Conservation (phyloP, 2,797 vertebrate species). For the Ctenopoma multispine region DNA sequence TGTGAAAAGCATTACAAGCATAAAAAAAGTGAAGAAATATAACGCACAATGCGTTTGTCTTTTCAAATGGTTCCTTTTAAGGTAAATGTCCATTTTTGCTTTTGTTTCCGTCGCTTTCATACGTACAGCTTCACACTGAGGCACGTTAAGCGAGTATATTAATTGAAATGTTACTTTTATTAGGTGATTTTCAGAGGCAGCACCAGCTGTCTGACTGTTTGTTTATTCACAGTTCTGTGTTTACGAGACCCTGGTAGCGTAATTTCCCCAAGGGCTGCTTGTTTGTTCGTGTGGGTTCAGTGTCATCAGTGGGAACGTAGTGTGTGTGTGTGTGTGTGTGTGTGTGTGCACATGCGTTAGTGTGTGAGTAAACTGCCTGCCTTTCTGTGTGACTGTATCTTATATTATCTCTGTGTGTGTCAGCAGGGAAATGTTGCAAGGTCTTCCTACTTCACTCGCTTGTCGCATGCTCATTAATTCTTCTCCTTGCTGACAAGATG, state of each 20-base stretch:
- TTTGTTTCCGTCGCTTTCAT: neutral
- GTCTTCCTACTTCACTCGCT: slow-evolving; percentile 16
- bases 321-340: slow-evolving; percentile 7
- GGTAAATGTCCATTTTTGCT: slow-evolving; percentile 34
- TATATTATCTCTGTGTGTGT: slow-evolving; percentile 27
- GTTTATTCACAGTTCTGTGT: slow-evolving; percentile 47
- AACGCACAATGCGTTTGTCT: neutral
- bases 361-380: slow-evolving; percentile 19
- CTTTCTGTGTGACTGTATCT: slow-evolving; percentile 23
- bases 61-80: neutral
- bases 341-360: neutral
- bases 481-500: slow-evolving; percentile 12
- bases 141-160: slow-evolving; percentile 25
- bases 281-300: slow-evolving; percentile 9
- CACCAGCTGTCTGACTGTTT: slow-evolving; percentile 32
- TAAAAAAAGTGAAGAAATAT: too few species aligned
- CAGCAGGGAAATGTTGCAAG: slow-evolving; percentile 28
- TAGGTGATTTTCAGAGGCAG: slow-evolving; percentile 12
- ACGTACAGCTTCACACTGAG: neutral
- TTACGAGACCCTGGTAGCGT: slow-evolving; percentile 57
- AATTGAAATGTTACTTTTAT: slow-evolving; percentile 64
- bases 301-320: slow-evolving; percentile 1
- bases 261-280: slow-evolving; percentile 60
- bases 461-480: slow-evolving; percentile 18
- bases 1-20: neutral